These are phyloP conservation scores for Halocynthia aurantium DNA, from an alignment of 23 tunicate species.

Conservation along the genomic window DNA sequence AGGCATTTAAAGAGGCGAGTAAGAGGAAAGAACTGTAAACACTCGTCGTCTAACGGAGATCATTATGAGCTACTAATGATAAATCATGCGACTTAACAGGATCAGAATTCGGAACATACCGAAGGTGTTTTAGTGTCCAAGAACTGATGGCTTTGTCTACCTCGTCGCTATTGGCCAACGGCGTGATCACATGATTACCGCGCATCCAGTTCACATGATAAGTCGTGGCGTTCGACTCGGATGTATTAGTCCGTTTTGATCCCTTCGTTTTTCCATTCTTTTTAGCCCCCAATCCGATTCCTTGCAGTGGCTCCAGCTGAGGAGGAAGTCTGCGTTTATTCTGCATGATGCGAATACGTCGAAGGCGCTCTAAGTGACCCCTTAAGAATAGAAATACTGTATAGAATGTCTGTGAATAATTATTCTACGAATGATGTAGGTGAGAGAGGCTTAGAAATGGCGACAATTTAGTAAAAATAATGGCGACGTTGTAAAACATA, in stretches of 20 bases:
- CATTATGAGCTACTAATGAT: no score
- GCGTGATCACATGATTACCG: slow-evolving; percentile 17
- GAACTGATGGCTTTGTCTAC: slow-evolving; percentile 9
- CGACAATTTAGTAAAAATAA: no score
- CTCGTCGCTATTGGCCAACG: not conserved
- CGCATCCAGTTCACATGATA: slow-evolving; percentile 24
- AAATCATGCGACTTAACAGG: no score
- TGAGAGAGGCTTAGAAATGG: no score
- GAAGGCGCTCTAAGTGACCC: slow-evolving; percentile 26
- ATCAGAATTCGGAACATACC: not conserved
- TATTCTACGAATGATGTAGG: no score
- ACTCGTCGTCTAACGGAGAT: no score
- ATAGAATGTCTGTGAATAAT: not conserved
- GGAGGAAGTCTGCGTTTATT: slow-evolving; percentile 9
- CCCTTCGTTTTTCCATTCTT: not conserved
- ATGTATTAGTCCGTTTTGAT: not conserved
- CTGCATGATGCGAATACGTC: slow-evolving; percentile 28
- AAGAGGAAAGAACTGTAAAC: no score
- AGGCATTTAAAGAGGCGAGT: no score
- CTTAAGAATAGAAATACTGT: not conserved
- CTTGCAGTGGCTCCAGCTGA: slow-evolving; percentile 20
- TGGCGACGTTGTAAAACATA: no score
- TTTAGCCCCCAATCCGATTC: slow-evolving; percentile 7
- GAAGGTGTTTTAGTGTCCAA: slow-evolving; percentile 24
- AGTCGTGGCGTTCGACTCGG: not conserved